phyloP scores from a whole-genome alignment of 2,113 vertebrate genomes.

The Proterorhinus semilunaris region DNA sequence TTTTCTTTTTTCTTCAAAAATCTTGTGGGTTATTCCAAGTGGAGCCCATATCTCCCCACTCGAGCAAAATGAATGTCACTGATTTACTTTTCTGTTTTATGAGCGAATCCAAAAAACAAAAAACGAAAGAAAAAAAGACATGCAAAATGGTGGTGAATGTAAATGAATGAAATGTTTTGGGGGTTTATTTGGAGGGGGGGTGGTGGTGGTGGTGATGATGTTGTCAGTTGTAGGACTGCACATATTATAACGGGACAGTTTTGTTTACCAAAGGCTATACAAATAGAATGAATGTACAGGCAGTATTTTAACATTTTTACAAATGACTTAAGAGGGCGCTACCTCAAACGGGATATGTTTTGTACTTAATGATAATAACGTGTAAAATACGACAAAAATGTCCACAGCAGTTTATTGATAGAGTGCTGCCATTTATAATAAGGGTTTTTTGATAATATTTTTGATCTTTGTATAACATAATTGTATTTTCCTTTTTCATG shows the following conservation, averaged over 20 bases:
- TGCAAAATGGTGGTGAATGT: constrained; percentile 82
- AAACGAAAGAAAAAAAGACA: constrained; percentile 66
- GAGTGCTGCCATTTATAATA: constrained; percentile 84
- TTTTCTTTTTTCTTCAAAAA: constrained; percentile 8
- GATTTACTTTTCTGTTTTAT: constrained; percentile 52
- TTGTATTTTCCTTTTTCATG: constrained; percentile 83
- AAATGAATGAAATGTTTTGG: constrained; percentile 15
- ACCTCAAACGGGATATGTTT: constrained; percentile 79
- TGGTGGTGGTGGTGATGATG: constrained; percentile 43
- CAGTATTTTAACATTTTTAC: constrained; percentile 80
- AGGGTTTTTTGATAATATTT: constrained; percentile 84
- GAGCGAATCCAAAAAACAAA: constrained; percentile 61
- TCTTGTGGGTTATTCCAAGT: constrained; percentile 37
- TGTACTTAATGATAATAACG: constrained; percentile 70
- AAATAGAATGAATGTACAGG: constrained; percentile 76
- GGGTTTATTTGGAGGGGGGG: too few species aligned
- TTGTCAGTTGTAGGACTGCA: constrained; percentile 78
- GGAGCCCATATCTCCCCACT: constrained; percentile 31
- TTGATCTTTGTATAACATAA: constrained; percentile 86
- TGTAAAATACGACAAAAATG: constrained; percentile 65
- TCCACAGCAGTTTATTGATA: constrained; percentile 82
- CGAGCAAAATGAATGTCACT: constrained; percentile 75
- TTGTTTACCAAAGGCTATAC: constrained; percentile 82
- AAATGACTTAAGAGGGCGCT: constrained; percentile 83
- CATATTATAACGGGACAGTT: constrained; percentile 73